Conservation (phyloP, 2,797 vertebrate genomes). For the Lagocephalus sceleratus region DNA sequence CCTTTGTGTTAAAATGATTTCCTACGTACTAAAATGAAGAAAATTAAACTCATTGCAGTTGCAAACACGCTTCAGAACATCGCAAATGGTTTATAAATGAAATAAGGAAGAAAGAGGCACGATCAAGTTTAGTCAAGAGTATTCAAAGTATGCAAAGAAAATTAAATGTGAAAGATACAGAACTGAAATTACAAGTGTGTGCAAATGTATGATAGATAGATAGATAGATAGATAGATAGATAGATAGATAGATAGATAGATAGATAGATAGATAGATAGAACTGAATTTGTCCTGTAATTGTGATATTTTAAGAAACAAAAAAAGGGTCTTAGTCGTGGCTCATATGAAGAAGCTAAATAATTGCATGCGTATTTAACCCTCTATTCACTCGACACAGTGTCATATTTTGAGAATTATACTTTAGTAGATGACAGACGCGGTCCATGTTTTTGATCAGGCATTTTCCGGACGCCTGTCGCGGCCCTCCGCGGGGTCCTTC, state of each 20-base stretch:
- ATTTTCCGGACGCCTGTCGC: slow-evolving; percentile 6
- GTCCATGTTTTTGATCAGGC: slow-evolving; percentile 50
- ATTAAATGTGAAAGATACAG: not conserved
- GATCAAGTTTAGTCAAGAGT: not conserved
- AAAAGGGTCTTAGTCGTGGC: too few relatives aligned
- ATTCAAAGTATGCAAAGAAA: not conserved
- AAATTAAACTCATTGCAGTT: not conserved
- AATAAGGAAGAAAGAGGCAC: not conserved
- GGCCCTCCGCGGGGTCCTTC: slow-evolving; percentile 47
- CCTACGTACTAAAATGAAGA: not conserved
- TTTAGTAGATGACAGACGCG: too few relatives aligned
- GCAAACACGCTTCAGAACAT: slow-evolving; percentile 1
- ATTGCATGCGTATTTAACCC: too few relatives aligned
- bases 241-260: too few relatives aligned
- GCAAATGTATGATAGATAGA: too few relatives aligned
- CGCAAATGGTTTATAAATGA: not conserved
- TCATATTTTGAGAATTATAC: too few relatives aligned
- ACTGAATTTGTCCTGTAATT: too few relatives aligned
- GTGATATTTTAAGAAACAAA: too few relatives aligned
- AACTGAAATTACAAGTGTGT: not conserved
- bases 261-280: too few relatives aligned
- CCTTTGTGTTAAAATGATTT: slow-evolving; percentile 8
- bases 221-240: too few relatives aligned
- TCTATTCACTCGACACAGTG: not conserved
- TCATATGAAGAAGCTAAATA: too few relatives aligned